Conservation (phyloP, 35 echinoderm and acorn worm genomes). For the Anneissia japonica region DNA sequence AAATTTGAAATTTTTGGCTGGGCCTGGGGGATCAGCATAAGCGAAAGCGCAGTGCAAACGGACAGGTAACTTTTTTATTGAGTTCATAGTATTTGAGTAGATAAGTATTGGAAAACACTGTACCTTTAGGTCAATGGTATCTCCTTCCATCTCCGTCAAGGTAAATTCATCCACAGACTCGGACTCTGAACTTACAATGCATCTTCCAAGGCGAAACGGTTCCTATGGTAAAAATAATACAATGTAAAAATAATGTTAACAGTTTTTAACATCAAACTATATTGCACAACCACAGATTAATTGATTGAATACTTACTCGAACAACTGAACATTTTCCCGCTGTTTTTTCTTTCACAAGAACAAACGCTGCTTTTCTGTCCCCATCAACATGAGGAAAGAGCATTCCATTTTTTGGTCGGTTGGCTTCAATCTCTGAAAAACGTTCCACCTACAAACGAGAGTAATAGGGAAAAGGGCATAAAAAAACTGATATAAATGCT, state of each 20-base stretch:
- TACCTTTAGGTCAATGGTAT: slow-evolving; percentile 3
- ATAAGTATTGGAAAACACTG: too few relatives aligned
- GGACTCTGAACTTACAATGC: background rate
- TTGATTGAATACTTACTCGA: background rate
- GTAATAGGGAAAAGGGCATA: too few relatives aligned
- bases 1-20: too few relatives aligned
- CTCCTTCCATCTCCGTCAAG: background rate
- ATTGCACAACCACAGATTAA: background rate
- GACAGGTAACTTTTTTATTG: too few relatives aligned
- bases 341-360: background rate
- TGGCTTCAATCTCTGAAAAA: background rate
- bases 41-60: too few relatives aligned
- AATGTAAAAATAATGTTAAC: background rate
- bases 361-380: background rate
- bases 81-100: too few relatives aligned
- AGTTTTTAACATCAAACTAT: background rate
- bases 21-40: too few relatives aligned
- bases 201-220: background rate
- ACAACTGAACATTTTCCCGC: slow-evolving; percentile 1
- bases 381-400: background rate
- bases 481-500: too few relatives aligned
- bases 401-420: background rate
- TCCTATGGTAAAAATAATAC: background rate
- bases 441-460: background rate
- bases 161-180: background rate